Conservation (phyloP, 1,140 invertebrate genomes). For the Probaryconus sp. region DNA sequence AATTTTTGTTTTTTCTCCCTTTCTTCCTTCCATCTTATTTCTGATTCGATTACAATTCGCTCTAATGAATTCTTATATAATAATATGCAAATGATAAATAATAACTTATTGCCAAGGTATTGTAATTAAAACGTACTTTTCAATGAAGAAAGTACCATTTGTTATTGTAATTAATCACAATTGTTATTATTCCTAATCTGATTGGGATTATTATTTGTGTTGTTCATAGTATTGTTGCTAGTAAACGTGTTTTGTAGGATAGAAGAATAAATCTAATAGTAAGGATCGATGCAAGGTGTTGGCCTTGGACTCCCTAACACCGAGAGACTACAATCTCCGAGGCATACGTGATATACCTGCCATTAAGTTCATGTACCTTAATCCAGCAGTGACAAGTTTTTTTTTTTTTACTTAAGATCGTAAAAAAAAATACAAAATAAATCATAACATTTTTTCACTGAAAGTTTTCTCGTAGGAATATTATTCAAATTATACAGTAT, state of each 20-base stretch:
- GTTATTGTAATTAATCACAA: constrained; percentile 45
- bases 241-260: constrained; percentile 23
- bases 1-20: constrained; percentile 2
- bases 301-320: constrained; percentile 74
- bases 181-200: constrained; percentile 41
- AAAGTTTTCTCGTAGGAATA: no score
- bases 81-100: constrained; percentile 3
- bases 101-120: constrained; percentile 17
- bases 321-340: constrained; percentile 71
- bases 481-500: no score
- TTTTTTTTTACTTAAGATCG: constrained; percentile 14
- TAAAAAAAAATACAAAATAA: constrained; percentile 10
- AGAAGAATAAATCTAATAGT: constrained; percentile 46
- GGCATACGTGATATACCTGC: constrained; percentile 54
- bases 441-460: no score
- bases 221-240: neutral
- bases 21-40: no score
- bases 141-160: constrained; percentile 30
- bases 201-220: constrained; percentile 43
- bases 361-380: constrained; percentile 54
- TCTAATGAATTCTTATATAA: constrained; percentile 19
- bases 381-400: constrained; percentile 45
- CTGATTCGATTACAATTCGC: constrained; percentile 25
- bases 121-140: constrained; percentile 23
- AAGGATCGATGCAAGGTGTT: constrained; percentile 73